These are phyloP conservation scores for Diachasmimorpha longicaudata DNA, from an alignment of 1,140 invertebrate genomes.

Conservation along the genomic window DNA sequence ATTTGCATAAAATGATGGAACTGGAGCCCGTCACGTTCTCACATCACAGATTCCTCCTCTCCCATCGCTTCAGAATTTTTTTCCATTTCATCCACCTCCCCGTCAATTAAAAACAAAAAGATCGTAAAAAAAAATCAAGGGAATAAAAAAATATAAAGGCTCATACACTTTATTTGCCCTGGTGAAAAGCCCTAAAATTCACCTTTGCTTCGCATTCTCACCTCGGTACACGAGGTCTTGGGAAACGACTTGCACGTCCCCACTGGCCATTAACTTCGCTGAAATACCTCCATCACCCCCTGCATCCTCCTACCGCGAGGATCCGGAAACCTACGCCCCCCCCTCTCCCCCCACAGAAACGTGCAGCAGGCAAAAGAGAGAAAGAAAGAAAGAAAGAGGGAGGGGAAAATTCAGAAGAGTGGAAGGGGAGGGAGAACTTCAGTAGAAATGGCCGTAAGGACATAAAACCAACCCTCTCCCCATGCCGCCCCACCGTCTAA, in stretches of 20 bases:
- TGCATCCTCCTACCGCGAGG: background rate
- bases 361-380: background rate
- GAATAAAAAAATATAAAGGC: background rate
- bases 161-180: constrained; percentile 3
- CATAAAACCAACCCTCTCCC: constrained; percentile 5
- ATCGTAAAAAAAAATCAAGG: background rate
- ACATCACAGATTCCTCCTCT: constrained; percentile 39
- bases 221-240: background rate
- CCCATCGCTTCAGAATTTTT: constrained; percentile 1
- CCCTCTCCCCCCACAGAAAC: too few relatives aligned
- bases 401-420: too few relatives aligned
- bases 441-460: constrained; percentile 11
- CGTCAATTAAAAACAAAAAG: constrained; percentile 23
- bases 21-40: constrained; percentile 51
- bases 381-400: too few relatives aligned
- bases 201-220: background rate
- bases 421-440: background rate
- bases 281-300: background rate
- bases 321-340: background rate
- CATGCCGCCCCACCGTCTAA: background rate
- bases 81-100: background rate
- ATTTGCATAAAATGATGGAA: constrained; percentile 64
- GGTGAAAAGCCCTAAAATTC: background rate
- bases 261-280: constrained; percentile 25
- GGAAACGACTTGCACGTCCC: constrained; percentile 7